Evolutionary conservation across 2,113 vertebrate genomes (phyloP), one percentile per base, ranked within the genome.

Genomic region (Macrotis lagotis): DNA sequence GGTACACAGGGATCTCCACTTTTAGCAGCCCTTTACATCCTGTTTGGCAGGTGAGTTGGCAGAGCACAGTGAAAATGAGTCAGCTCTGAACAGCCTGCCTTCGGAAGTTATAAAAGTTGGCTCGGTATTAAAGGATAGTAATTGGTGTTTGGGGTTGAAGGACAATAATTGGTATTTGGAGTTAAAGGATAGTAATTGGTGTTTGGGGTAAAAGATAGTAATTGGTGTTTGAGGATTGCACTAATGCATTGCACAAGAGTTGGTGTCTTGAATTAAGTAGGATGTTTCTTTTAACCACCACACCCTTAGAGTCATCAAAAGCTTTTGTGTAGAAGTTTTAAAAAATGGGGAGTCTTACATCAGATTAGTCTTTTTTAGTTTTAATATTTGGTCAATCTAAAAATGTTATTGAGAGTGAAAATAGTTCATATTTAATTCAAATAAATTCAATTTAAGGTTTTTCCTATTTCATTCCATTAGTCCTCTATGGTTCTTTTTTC

Each of bases 251-350:
- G 93, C 92, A 50, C 92, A 89, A 94, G 94, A 96, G 51, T 26
- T 48, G 49, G 19, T 31, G 10, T 49, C 89, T 74, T 92, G 92
- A 93, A 92, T 52, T 88, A 96, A 96, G 95, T 89, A 96, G 48
- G 91, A 90, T 90, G 26, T 95, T 94, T 93, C 91, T 93, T 97
- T 96, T 96, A 91, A 94, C 92, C 89, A 93, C 96, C 94, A 92
- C 91, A 50, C 93, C 94, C 94, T 26, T 5, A 95, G 22, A 93
- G 55, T 97, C 95, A 90, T 88, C 53, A 51, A 88, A 66, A 47
- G 66, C n/a, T 7, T 83, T 19, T 83, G 28, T 22, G 12, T 11
- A 89, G 48, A 94, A 97, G 44, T 31, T 52, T 24, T 22, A 8
- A n/a, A 74, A 74, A 83, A 44, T 24, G 66, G 16, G 22, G 7